Evolutionary conservation across 2,888 invertebrate genomes (phyloP), one percentile per base, ranked within the genome.

Genomic region (Lepidonotus clava): DNA sequence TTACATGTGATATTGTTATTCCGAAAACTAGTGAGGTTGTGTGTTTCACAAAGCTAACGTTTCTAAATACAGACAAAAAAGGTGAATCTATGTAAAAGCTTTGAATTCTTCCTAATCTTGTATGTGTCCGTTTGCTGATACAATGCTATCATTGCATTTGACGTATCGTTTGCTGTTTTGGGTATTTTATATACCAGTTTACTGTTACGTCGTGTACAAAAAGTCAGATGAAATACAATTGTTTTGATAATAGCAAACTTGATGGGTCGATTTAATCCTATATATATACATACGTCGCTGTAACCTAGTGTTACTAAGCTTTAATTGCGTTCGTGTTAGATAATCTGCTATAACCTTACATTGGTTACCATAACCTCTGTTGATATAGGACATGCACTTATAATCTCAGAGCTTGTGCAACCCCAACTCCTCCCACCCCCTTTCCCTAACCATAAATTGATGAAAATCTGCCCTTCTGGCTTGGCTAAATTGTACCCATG

Each of bases 121-220:
- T 80, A 46, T 46, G 51, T 80, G 80, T 80, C 80, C 80, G 80
- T 80, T 71, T 71, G 51, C 80, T 51, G 80, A 80, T 24, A 80
- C 34, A 46, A 80, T 80, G 80, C 80, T 80, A 80, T 80, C 80
- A n/a, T 46, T 46, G 80, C 80, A 80, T 46, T 80, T 14, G 46
- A 32, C 80, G 80, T 80, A 80, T 46, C 80, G 80, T 80, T 80
- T 80, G 80, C 80, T 80, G 80, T 80, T 80, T 71, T 80, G 80
- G 80, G 80, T 80, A 80, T 80, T 80, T 80, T 80, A 41, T 80
- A 80, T 80, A 80, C 80, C 80, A 80, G 80, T 80, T 46, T 46
- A 41, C 80, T 80, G 80, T 80, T 80, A 51, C 80, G 80, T 80
- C 80, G 51, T 80, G 80, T 80, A 80, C 51, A 46, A 80, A 77